Evolutionary conservation across 2,888 invertebrate genomes (phyloP).

Genomic region (Atethmia centrago): DNA sequence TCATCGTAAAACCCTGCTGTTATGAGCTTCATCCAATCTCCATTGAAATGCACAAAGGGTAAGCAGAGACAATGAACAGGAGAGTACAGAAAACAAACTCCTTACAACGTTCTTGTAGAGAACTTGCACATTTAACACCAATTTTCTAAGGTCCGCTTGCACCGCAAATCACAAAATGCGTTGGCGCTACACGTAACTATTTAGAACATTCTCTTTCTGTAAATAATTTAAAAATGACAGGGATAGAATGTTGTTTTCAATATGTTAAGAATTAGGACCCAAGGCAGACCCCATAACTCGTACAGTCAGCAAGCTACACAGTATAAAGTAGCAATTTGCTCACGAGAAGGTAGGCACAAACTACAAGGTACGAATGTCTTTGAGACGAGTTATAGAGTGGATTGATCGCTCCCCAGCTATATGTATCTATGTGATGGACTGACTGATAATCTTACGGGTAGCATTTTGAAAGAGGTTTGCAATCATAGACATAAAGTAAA

Average conservation of each 20-base stretch:
- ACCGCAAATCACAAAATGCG: too few species aligned
- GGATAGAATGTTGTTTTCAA: too few species aligned
- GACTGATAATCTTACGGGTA: neutral
- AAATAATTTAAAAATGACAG: too few species aligned
- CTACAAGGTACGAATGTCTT: too few species aligned
- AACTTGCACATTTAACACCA: neutral
- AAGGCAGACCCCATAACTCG: neutral
- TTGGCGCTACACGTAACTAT: too few species aligned
- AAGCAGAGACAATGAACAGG: slow-evolving; percentile 6
- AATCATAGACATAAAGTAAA: neutral
- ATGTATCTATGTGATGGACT: neutral
- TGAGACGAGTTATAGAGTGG: neutral
- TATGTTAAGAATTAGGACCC: too few species aligned
- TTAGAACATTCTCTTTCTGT: too few species aligned
- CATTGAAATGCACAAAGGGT: slow-evolving; percentile 55
- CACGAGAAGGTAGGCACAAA: too few species aligned
- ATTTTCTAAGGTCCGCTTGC: too few species aligned
- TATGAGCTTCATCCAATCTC: slow-evolving; percentile 54
- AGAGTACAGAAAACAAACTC: slow-evolving; percentile 14
- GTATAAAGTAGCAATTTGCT: neutral
- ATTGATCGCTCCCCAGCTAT: neutral
- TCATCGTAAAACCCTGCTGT: slow-evolving; percentile 56
- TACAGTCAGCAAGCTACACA: neutral
- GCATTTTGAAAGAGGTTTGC: too few species aligned
- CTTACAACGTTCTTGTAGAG: neutral